Base-by-base conservation (phyloP, 1,140 invertebrate genomes). In the Stenopsyche tienmushanensis region DNA sequence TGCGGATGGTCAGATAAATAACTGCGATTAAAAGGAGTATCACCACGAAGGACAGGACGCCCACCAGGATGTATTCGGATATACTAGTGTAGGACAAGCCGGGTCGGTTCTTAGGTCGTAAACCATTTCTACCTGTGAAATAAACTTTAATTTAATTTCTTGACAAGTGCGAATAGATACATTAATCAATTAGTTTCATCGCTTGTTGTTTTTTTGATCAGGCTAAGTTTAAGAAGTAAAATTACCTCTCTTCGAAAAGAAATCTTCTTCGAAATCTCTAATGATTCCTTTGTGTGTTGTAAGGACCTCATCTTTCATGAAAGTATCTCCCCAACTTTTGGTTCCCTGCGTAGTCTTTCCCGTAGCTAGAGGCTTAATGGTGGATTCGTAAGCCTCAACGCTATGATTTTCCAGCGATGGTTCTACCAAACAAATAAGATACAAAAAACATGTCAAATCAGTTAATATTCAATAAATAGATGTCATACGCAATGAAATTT, bases 241-340 rank as follows among this genome's bases (percentile, higher is more conserved):
- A n/a, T n/a, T n/a, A n/a, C n/a, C n/a, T n/a, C n/a, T n/a, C n/a
- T n/a, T n/a, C n/a, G n/a, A n/a, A n/a, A n/a, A n/a, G n/a, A n/a
- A 42, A 15, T 60, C 57, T 2, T 21, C 23, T n/a, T 60, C 57
- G 26, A 58, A 7, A 8, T 60, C 57, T 15, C 57, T 1, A 15
- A 60, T 20, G 3, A 60, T 47, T 3, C 41, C 57, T 17, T 60
- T 60, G 23, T 41, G 57, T 1, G 57, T 60, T 18, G 57, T 60
- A 24, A 39, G 57, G 1, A 60, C 57, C 23, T 60, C 57, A 23
- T 60, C 57, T 41, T 44, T 60, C 57, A 60, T 47, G 15, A 60
- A 47, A 9, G 57, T 41, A 23, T 60, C 57, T 1, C 21, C 42
- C 42, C 42, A 47, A 47, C n/a, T 44, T 29, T 34, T 44, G 15